phyloP scores from a whole-genome alignment of 2,113 vertebrate genomes.

The Panthera tigris region DNA sequence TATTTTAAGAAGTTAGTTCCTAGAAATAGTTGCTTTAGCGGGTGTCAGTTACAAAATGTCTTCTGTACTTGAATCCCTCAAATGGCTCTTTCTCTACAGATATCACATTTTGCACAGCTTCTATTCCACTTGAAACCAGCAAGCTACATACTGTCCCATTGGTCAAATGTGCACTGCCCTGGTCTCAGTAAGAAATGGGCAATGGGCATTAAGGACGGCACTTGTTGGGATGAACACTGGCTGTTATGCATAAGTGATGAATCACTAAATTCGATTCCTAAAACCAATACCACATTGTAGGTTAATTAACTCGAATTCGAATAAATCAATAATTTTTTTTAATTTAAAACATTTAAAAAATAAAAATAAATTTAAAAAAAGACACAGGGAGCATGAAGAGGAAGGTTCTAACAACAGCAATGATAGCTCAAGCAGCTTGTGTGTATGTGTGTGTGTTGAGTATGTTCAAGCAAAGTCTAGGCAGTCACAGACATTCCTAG shows the following conservation, averaged over 20 bases:
- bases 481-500: background rate
- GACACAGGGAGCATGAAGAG: background rate
- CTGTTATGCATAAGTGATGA: too few species aligned
- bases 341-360: too few species aligned
- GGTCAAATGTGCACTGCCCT: background rate
- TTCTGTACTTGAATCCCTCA: background rate
- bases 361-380: too few species aligned
- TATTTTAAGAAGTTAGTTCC: background rate
- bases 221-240: too few species aligned
- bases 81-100: background rate
- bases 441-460: background rate
- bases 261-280: too few species aligned
- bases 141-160: accelerated
- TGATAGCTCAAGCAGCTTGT: accelerated
- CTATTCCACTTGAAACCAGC: background rate
- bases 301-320: too few species aligned
- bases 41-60: background rate
- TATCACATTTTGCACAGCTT: background rate
- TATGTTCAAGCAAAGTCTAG: background rate
- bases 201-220: too few species aligned
- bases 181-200: background rate
- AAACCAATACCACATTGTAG: too few species aligned
- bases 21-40: background rate
- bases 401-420: accelerated
- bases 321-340: too few species aligned